Conservation (phyloP, 2,113 vertebrate genomes). For the Parotia lawesii region DNA sequence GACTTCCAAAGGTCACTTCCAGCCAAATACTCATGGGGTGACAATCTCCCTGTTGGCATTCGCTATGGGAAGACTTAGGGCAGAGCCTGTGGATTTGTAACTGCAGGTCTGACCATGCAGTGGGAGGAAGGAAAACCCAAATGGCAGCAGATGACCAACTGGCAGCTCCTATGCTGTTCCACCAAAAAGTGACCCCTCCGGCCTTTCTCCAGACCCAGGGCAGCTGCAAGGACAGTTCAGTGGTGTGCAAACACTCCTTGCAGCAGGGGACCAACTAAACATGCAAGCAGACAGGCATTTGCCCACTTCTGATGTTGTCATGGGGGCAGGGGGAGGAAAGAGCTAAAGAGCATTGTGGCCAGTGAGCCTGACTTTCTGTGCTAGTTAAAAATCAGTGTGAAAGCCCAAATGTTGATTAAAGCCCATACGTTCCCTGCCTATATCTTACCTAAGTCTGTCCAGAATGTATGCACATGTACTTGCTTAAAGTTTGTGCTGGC, state of each 20-base stretch:
- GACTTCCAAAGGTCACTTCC: background rate
- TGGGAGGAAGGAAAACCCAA: background rate
- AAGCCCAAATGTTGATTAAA: background rate
- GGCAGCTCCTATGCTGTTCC: background rate
- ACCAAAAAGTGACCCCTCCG: background rate
- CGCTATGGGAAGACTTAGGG: background rate
- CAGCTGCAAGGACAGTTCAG: background rate
- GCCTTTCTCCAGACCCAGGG: rapidly evolving
- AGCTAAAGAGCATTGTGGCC: background rate
- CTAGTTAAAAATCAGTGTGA: background rate
- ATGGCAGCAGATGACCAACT: background rate
- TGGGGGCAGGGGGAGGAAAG: background rate
- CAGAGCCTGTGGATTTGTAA: background rate
- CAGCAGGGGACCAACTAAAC: background rate
- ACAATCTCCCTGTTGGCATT: background rate
- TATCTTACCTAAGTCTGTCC: background rate
- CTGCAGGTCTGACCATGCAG: background rate
- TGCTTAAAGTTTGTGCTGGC: background rate
- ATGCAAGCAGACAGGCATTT: background rate
- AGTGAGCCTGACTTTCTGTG: background rate
- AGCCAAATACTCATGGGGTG: background rate
- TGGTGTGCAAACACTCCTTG: background rate
- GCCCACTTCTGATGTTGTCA: background rate
- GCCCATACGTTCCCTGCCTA: background rate
- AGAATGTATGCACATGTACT: background rate